Evolutionary conservation across 1,140 invertebrate species (phyloP), one percentile per base, ranked within the genome.

Genomic region (Neoseiulus cucumeris): DNA sequence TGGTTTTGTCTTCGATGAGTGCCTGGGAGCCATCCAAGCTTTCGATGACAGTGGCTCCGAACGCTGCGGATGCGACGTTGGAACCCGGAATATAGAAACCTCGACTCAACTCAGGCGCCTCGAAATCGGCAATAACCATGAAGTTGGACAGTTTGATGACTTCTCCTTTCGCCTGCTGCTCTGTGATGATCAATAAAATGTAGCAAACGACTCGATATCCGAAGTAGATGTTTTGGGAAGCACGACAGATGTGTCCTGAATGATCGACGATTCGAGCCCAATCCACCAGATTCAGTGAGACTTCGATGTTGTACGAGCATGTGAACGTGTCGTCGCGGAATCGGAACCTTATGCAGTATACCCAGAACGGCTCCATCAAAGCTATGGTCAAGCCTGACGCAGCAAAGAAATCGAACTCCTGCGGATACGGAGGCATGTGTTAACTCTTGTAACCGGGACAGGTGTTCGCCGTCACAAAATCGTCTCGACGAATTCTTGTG

Each of bases 241-340:
- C 94, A 65, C 94, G 83, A 72, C 95, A 98, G 74, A 86, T 84
- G 77, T 87, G 95, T 64, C 84, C 78, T 64, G 86, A 85, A 76
- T 98, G 86, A 78, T 98, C 91, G 47, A 95, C 82, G 33, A 98
- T 85, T 66, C 85, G 82, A 65, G 88, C 82, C 91, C 94, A 98
- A 75, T 95, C 87, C 76, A 88, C 87, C 75, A 91, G 85, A 81
- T 98, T 89, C 78, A 95, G 89, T 0, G 91, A 96, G 12, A 95
- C 87, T 76, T 98, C 92, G 67, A 98, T 85, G 72, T 85, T 96
- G 76, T 98, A 98, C 0, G 91, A 93, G 79, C 97, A 97, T 97
- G 1, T 91, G 91, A 67, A 84, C 85, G 97, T 93, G 70, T 84
- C 79, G 78, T 98, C 93, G 91, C 92, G 96, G 0, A 98, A 78